A percentile compares a stretch with the other conserved stretches of the same genome.
Evolutionary conservation across 2,888 invertebrate species (phyloP).

Genomic region (Pristionchus fissidentatus): DNA sequence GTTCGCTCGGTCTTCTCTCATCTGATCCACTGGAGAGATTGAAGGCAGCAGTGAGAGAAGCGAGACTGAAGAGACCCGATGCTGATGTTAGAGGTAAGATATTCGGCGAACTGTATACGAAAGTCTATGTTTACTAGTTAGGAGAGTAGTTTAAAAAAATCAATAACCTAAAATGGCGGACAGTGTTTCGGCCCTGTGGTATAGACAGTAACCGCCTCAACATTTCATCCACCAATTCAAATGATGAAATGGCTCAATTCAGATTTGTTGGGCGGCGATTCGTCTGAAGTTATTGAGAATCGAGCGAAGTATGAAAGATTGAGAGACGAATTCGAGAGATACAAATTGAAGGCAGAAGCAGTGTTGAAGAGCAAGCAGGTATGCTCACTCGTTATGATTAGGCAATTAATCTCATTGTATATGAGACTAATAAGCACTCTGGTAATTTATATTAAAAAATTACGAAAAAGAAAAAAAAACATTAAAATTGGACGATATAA

Average conservation of each 20-base stretch:
- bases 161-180: too few species aligned
- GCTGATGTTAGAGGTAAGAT: conserved; percentile 36
- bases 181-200: too few species aligned
- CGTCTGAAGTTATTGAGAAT: conserved; percentile 39
- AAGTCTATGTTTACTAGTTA: neutral
- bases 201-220: neutral
- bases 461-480: neutral
- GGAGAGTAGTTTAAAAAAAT: too few species aligned
- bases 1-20: neutral
- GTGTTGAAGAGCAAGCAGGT: conserved; percentile 76
- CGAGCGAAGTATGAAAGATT: conserved; percentile 49
- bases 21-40: conserved; percentile 46
- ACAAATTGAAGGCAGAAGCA: conserved; percentile 79
- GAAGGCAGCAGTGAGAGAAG: conserved; percentile 22
- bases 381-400: neutral
- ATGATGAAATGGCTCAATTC: neutral
- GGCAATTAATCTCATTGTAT: neutral
- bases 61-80: conserved; percentile 40
- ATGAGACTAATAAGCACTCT: too few species aligned
- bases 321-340: conserved; percentile 82
- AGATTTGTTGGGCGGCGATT: conserved; percentile 42
- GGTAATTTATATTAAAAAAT: neutral
- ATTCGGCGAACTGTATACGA: neutral
- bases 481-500: neutral
- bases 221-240: neutral